Evolutionary conservation across 2,888 invertebrate species (phyloP).

Genomic region (Sceliomorpha sp.): DNA sequence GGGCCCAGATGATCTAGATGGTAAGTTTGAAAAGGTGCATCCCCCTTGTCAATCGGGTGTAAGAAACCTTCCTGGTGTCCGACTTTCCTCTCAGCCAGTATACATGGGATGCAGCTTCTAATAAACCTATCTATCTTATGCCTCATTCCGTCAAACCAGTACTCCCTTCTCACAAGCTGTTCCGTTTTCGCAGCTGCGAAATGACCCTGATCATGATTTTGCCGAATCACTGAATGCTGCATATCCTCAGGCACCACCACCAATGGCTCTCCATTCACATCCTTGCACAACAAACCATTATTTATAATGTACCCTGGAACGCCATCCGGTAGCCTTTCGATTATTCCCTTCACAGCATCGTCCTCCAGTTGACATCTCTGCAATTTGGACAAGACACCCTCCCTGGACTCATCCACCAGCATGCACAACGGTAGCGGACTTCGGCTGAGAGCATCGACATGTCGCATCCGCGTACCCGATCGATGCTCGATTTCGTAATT

Average conservation of each 20-base stretch:
- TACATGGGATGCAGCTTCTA: conserved; percentile 45
- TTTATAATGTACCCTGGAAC: conserved; percentile 3
- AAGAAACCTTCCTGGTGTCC: conserved; percentile 48
- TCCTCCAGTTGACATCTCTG: conserved; percentile 3
- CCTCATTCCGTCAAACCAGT: conserved; percentile 34
- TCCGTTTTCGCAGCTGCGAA: conserved; percentile 47
- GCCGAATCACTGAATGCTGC: conserved; percentile 32
- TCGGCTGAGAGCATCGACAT: conserved; percentile 22
- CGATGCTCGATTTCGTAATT: not conserved
- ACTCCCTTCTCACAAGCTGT: conserved; percentile 33
- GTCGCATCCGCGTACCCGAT: not conserved
- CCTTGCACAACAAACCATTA: conserved; percentile 35
- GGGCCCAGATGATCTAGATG: conserved; percentile 50
- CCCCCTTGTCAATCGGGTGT: conserved; percentile 35
- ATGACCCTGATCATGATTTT: conserved; percentile 47
- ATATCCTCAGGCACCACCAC: conserved; percentile 38
- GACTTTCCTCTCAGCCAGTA: conserved; percentile 46
- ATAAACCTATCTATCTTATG: conserved; percentile 38
- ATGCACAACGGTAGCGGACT: too few relatives aligned
- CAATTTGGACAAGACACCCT: not conserved
- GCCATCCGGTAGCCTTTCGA: conserved; percentile 1
- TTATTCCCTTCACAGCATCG: not conserved
- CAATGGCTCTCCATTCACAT: conserved; percentile 28
- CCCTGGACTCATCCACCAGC: not conserved
- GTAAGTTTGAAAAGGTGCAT: conserved; percentile 31